Evolutionary conservation across 2,797 vertebrate genomes (phyloP).

Genomic region (Echeneis naucrates): DNA sequence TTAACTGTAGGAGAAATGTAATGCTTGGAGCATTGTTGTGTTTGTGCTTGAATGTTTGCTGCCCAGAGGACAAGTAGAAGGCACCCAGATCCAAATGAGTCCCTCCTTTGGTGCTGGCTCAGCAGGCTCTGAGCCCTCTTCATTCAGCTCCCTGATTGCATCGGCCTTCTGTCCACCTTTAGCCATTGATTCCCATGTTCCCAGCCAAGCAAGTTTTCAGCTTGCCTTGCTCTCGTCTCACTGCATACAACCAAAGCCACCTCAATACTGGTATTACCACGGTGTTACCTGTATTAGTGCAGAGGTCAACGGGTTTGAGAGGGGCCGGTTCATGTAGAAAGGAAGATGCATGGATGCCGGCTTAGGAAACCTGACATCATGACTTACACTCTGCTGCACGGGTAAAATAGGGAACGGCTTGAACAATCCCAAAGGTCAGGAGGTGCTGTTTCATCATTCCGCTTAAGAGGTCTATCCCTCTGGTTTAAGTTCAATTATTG

Average conservation of each 20-base stretch:
- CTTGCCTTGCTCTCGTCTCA: conserved; percentile 62
- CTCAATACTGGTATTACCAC: conserved; percentile 58
- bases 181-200: conserved; percentile 80
- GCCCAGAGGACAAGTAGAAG: conserved; percentile 79
- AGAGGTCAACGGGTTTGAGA: conserved; percentile 76
- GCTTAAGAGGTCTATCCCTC: conserved; percentile 56
- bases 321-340: conserved; percentile 32
- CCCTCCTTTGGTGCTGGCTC: conserved; percentile 78
- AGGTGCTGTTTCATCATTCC: conserved; percentile 68
- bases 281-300: conserved; percentile 64
- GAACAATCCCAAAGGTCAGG: conserved; percentile 69
- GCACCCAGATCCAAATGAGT: conserved; percentile 74
- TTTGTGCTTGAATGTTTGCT: conserved; percentile 59
- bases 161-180: conserved; percentile 82
- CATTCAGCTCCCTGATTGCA: conserved; percentile 84
- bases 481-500: conserved; percentile 65
- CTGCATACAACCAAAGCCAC: conserved; percentile 59
- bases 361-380: conserved; percentile 63
- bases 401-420: conserved; percentile 49
- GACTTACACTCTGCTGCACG: conserved; percentile 59
- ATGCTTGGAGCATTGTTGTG: conserved; percentile 64
- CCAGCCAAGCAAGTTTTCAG: conserved; percentile 75
- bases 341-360: conserved; percentile 46
- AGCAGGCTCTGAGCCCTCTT: conserved; percentile 79
- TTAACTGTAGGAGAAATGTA: conserved; percentile 60